Conservation (phyloP, 1,140 invertebrate species). For the Lethrus apterus region DNA sequence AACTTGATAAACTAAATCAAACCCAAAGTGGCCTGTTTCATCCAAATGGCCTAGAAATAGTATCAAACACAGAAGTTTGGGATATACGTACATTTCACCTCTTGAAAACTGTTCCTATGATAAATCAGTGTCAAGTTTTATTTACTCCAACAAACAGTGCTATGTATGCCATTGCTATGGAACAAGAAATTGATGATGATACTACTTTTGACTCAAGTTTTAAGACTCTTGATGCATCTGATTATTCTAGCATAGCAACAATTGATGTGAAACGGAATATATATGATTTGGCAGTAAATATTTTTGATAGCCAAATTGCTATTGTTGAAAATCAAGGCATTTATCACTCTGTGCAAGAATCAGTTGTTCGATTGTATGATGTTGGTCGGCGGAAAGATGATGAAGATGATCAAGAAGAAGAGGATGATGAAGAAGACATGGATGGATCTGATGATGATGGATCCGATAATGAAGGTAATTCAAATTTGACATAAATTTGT, state of each 20-base stretch:
- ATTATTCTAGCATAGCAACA: constrained; percentile 79
- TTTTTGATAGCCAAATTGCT: constrained; percentile 71
- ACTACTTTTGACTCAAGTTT: constrained; percentile 78
- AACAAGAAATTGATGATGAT: constrained; percentile 42
- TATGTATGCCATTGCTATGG: constrained; percentile 49
- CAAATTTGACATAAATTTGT: neutral
- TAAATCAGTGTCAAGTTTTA: constrained; percentile 80
- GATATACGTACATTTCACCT: constrained; percentile 92
- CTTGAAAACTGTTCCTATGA: constrained; percentile 82
- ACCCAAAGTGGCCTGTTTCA: constrained; percentile 93
- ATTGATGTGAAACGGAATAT: constrained; percentile 52
- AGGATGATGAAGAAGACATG: constrained; percentile 55
- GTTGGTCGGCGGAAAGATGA: constrained; percentile 64
- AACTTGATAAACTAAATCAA: constrained; percentile 96
- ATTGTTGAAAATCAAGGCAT: constrained; percentile 75
- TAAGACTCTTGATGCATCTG: constrained; percentile 86
- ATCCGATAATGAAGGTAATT: constrained; percentile 44
- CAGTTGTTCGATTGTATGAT: constrained; percentile 75
- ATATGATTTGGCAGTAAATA: constrained; percentile 66
- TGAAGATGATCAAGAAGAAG: constrained; percentile 69
- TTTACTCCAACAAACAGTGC: constrained; percentile 62
- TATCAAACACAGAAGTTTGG: constrained; percentile 91
- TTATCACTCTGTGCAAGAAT: constrained; percentile 71
- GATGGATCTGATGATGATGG: constrained; percentile 49
- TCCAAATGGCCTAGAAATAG: constrained; percentile 87